Conservation (phyloP, 2,888 invertebrate species). For the Leptinotarsa haldemani region DNA sequence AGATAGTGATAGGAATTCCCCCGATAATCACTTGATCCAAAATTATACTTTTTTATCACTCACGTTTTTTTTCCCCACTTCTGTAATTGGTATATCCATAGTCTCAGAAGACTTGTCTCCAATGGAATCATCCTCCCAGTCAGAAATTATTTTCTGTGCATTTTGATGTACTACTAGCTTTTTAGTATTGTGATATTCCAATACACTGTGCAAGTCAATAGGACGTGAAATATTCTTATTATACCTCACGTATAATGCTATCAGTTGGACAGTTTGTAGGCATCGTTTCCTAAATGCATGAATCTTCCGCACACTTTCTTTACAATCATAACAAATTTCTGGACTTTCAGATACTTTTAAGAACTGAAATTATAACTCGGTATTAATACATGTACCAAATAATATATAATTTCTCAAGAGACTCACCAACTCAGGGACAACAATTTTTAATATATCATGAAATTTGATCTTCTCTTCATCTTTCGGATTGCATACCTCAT, state of each 20-base stretch:
- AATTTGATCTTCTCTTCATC: constrained; percentile 27
- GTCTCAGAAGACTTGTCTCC: constrained; percentile 11
- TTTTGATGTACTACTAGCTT: constrained; percentile 7
- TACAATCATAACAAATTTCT: constrained; percentile 44
- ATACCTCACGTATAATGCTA: constrained; percentile 42
- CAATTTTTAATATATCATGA: constrained; percentile 35
- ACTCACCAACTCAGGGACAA: constrained; percentile 42
- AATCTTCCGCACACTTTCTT: constrained; percentile 32
- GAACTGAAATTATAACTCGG: constrained; percentile 38
- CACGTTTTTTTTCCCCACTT: background rate
- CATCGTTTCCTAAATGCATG: constrained; percentile 45
- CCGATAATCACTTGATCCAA: background rate
- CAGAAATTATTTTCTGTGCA: constrained; percentile 28
- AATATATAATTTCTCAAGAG: constrained; percentile 11
- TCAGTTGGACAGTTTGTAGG: constrained; percentile 43
- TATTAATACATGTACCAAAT: constrained; percentile 8
- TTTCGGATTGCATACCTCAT: constrained; percentile 27
- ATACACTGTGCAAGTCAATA: constrained; percentile 35
- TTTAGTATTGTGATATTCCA: constrained; percentile 22
- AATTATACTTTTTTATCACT: background rate
- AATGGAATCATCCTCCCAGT: constrained; percentile 32
- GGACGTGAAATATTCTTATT: constrained; percentile 25
- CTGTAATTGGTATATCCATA: background rate
- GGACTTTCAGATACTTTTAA: constrained; percentile 42
- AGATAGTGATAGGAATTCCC: background rate